Conservation (phyloP, 2,113 vertebrate genomes). For the Syngnathoides biaculeatus region DNA sequence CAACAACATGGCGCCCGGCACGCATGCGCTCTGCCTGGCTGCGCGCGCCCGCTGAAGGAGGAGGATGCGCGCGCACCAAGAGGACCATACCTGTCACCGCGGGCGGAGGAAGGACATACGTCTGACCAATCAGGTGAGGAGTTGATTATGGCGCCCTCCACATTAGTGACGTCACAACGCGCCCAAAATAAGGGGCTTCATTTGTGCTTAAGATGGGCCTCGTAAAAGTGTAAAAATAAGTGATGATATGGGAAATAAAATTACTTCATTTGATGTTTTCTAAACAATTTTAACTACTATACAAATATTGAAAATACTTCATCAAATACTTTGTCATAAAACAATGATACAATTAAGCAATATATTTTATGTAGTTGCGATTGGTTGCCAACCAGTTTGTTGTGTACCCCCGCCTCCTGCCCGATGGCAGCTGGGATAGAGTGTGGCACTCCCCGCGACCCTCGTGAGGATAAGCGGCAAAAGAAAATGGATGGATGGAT, state of each 20-base stretch:
- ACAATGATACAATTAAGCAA: no score
- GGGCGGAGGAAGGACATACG: not conserved
- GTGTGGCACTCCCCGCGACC: no score
- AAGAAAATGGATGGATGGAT: no score
- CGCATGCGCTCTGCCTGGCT: not conserved
- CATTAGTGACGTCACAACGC: not conserved
- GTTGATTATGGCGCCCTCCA: not conserved
- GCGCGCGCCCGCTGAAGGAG: not conserved
- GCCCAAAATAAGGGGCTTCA: not conserved
- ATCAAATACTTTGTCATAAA: no score
- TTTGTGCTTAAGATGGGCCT: not conserved
- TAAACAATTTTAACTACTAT: no score
- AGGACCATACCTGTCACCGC: not conserved
- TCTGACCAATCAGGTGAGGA: not conserved
- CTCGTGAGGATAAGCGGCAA: no score
- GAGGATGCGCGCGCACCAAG: not conserved
- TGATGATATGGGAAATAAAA: not conserved
- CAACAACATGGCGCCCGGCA: not conserved
- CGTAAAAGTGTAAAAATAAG: not conserved
- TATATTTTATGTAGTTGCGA: no score
- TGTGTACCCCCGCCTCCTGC: no score
- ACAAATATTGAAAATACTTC: no score
- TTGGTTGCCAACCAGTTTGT: no score
- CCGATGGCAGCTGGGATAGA: no score
- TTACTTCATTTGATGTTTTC: no score